phyloP scores from a whole-genome alignment of 92 coral and sea anemone species.

The Blastomussa wellsi region DNA sequence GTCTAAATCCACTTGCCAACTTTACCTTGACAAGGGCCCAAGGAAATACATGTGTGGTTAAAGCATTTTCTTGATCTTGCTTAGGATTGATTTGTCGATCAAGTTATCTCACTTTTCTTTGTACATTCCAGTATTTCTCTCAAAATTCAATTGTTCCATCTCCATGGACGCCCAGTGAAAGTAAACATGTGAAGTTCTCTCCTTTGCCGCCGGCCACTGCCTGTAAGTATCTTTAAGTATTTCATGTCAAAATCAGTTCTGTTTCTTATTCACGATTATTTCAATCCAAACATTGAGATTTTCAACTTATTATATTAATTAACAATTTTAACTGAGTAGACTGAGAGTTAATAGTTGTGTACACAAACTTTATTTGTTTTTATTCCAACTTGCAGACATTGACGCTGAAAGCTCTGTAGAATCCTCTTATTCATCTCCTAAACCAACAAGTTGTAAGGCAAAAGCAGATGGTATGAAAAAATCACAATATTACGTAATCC shows the following conservation, averaged over 20 bases:
- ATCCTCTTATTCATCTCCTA: conserved; percentile 67
- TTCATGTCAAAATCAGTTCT: neutral
- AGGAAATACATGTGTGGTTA: conserved; percentile 6
- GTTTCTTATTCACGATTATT: neutral
- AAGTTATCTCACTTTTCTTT: neutral
- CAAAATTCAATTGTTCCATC: conserved; percentile 95
- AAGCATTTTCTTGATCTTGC: neutral
- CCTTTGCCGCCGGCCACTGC: conserved; percentile 93
- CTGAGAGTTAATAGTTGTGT: neutral
- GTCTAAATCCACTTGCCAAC: no score
- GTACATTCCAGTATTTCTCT: conserved; percentile 78
- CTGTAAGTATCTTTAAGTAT: conserved; percentile 73
- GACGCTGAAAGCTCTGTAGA: conserved; percentile 67
- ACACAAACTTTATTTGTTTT: neutral
- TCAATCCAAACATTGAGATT: no score
- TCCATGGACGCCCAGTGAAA: conserved; percentile 94
- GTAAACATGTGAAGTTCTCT: conserved; percentile 92
- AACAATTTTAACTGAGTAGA: neutral
- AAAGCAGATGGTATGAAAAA: conserved; percentile 65
- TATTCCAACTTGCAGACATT: conserved; percentile 43
- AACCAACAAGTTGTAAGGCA: conserved; percentile 20
- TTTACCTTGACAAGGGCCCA: neutral
- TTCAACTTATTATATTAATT: no score
- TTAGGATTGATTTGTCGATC: neutral
- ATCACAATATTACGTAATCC: neutral